Evolutionary conservation across 2,888 invertebrate species (phyloP).

Genomic region (Dryomyza anilis): DNA sequence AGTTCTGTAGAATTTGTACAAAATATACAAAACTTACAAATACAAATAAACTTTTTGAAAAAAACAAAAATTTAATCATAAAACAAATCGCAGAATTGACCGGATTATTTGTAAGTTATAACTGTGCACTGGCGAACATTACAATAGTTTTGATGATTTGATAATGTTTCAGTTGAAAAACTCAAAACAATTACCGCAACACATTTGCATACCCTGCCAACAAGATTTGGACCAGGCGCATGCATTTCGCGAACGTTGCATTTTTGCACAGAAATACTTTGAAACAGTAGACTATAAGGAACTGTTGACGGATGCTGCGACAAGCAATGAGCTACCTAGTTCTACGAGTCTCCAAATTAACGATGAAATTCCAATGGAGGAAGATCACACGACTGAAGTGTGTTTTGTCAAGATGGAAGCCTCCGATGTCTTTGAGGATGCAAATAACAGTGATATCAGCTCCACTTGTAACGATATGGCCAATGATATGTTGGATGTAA

Average conservation of each 20-base stretch:
- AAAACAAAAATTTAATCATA: slow-evolving; percentile 22
- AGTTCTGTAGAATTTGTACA: slow-evolving; percentile 18
- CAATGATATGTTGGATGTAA: neutral
- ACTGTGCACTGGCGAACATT: neutral
- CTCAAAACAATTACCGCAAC: slow-evolving; percentile 29
- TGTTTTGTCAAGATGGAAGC: slow-evolving; percentile 14
- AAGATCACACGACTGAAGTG: neutral
- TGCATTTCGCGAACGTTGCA: slow-evolving; percentile 36
- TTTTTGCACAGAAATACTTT: slow-evolving; percentile 35
- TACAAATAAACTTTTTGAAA: slow-evolving; percentile 32
- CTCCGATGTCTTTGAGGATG: neutral
- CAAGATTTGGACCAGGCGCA: slow-evolving; percentile 32
- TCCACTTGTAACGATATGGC: neutral
- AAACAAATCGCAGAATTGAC: slow-evolving; percentile 32
- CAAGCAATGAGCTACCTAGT: neutral
- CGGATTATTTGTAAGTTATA: slow-evolving; percentile 32
- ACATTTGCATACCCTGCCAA: slow-evolving; percentile 36
- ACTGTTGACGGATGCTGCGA: too few species aligned
- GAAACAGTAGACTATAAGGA: neutral
- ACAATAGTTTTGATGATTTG: neutral
- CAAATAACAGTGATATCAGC: neutral
- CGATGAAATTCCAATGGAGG: slow-evolving; percentile 10
- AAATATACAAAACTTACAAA: slow-evolving; percentile 11
- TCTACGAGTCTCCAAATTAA: too few species aligned
- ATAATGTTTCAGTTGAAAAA: slow-evolving; percentile 32